A percentile compares a stretch with the other conserved stretches of the same genome.
Conservation (phyloP, 2,113 vertebrate genomes). For the Indicator maculatus region DNA sequence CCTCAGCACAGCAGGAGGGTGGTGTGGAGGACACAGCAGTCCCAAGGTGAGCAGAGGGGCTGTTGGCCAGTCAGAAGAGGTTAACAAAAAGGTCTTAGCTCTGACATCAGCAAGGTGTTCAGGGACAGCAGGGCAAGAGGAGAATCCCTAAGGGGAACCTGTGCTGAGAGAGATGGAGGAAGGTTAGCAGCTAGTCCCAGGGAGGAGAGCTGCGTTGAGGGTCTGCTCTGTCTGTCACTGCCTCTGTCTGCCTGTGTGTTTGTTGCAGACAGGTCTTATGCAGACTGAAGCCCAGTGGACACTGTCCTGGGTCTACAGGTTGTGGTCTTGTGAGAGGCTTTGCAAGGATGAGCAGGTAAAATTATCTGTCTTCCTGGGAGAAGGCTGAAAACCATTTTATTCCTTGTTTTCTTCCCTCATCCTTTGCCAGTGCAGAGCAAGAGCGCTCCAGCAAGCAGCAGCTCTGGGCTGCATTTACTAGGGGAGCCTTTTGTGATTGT, state of each 20-base stretch:
- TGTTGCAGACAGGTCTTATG: not conserved
- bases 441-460: not conserved
- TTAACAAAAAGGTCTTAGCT: not conserved
- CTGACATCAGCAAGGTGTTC: too few species aligned
- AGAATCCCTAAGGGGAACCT: not conserved
- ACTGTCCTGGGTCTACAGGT: not conserved
- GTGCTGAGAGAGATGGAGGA: not conserved
- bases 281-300: fast-evolving
- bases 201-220: not conserved
- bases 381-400: not conserved
- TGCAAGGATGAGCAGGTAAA: not conserved
- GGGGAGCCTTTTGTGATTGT: not conserved
- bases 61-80: not conserved
- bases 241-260: not conserved
- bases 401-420: not conserved
- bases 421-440: not conserved
- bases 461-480: not conserved
- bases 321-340: not conserved
- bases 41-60: not conserved
- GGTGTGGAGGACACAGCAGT: not conserved
- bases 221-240: not conserved
- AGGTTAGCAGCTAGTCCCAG: not conserved
- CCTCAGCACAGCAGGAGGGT: fast-evolving
- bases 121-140: not conserved
- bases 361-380: not conserved